Conservation (phyloP, 2,113 vertebrate species). For the Pygoscelis adeliae region DNA sequence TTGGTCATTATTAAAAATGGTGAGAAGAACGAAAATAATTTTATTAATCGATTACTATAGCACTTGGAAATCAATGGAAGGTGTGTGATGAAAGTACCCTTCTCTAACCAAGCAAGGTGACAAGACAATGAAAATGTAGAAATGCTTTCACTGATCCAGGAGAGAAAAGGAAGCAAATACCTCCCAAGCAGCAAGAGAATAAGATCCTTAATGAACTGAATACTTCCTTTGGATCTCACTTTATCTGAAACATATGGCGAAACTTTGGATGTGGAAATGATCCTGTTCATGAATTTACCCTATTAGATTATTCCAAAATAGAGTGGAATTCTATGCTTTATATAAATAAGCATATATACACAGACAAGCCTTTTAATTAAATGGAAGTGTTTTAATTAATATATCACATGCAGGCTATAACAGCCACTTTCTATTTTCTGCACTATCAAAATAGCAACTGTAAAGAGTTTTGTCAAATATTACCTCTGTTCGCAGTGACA, state of each 20-base stretch:
- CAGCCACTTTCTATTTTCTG: neutral
- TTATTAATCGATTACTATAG: neutral
- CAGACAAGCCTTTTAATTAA: neutral
- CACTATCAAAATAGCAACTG: neutral
- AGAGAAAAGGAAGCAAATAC: neutral
- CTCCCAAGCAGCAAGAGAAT: neutral
- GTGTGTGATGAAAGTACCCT: fast-evolving
- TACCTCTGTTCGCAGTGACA: neutral
- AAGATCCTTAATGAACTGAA: neutral
- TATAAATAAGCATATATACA: neutral
- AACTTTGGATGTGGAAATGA: neutral
- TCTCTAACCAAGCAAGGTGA: neutral
- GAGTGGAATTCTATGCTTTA: neutral
- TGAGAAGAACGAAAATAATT: neutral
- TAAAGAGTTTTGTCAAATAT: neutral
- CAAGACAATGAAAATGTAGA: neutral
- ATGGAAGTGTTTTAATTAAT: neutral
- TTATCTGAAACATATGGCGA: neutral
- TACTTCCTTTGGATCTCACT: neutral
- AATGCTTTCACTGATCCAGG: neutral
- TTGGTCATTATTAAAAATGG: neutral
- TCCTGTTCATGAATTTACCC: neutral
- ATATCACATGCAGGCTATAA: neutral
- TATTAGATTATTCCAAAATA: neutral
- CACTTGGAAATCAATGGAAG: neutral